These are phyloP conservation scores for Amazona ochrocephala DNA, from an alignment of 2,797 vertebrate species.

Conservation along the genomic window DNA sequence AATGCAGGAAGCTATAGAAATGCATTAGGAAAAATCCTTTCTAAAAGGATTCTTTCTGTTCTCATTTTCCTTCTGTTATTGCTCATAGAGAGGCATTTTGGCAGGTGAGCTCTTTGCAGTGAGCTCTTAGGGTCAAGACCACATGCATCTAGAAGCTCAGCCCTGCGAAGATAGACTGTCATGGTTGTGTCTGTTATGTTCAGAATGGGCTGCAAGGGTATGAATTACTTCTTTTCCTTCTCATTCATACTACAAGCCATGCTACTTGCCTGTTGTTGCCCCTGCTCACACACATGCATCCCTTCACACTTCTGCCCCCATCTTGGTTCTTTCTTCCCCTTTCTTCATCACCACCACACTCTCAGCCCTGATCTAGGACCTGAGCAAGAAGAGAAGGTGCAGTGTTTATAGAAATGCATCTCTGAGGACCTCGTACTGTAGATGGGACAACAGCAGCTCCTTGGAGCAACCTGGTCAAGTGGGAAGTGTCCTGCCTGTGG, in stretches of 20 bases:
- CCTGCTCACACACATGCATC: rapidly evolving
- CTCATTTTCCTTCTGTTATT: not conserved
- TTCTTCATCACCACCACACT: not conserved
- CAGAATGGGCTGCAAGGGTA: not conserved
- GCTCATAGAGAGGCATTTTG: not conserved
- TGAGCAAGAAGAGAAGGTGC: not conserved
- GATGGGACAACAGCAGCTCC: not conserved
- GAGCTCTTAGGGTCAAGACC: not conserved
- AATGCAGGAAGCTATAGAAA: not conserved
- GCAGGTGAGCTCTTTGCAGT: not conserved
- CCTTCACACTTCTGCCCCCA: not conserved
- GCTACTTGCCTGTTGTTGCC: not conserved
- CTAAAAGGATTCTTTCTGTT: not conserved
- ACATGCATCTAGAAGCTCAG: rapidly evolving
- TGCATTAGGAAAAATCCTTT: not conserved
- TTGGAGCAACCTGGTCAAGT: not conserved
- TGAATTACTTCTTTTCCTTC: not conserved
- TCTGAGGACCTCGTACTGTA: not conserved
- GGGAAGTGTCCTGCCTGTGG: not conserved
- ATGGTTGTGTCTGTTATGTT: rapidly evolving
- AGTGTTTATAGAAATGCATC: rapidly evolving
- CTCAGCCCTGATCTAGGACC: not conserved
- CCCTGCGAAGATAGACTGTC: no score
- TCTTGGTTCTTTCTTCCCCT: not conserved
- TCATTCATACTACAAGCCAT: not conserved